Percentiles rank a stretch among this genome's conserved stretches.
phyloP scores from a whole-genome alignment of 2,888 invertebrate species.

The Calliscelio sp. region DNA sequence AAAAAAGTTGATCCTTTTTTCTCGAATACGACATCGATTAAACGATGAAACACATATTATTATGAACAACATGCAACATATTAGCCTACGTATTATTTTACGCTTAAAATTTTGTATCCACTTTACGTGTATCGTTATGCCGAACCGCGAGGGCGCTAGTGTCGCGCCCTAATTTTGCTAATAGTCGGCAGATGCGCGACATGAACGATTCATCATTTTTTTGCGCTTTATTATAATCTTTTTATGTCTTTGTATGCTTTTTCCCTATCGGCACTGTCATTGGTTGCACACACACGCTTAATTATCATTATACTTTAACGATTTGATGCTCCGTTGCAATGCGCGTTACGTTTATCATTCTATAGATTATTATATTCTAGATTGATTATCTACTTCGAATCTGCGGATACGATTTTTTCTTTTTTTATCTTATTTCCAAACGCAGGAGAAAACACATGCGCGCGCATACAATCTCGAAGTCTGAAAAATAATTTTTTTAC shows the following conservation, averaged over 20 bases:
- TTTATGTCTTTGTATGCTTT: constrained; percentile 49
- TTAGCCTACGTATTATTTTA: constrained; percentile 84
- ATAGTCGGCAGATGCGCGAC: constrained; percentile 62
- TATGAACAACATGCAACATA: constrained; percentile 86
- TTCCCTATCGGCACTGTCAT: constrained; percentile 75
- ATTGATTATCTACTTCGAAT: constrained; percentile 80
- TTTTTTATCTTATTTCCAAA: constrained; percentile 47
- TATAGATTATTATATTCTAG: constrained; percentile 81
- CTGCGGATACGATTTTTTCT: constrained; percentile 37
- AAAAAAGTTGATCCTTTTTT: constrained; percentile 17
- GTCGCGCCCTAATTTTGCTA: constrained; percentile 54
- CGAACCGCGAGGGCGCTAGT: constrained; percentile 19
- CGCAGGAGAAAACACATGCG: constrained; percentile 5
- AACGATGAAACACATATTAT: constrained; percentile 86
- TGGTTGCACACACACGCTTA: constrained; percentile 77
- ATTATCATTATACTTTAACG: constrained; percentile 78
- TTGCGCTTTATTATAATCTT: not conserved
- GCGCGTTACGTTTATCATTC: constrained; percentile 76
- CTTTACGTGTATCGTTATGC: constrained; percentile 43
- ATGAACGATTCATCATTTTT: constrained; percentile 43
- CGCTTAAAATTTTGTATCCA: constrained; percentile 60
- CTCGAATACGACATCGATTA: constrained; percentile 82
- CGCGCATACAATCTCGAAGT: constrained; percentile 10
- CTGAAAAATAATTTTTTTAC: too few species aligned
- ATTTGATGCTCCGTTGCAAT: constrained; percentile 73